Conservation (phyloP, 2,888 invertebrate genomes). For the Plebejus argus region DNA sequence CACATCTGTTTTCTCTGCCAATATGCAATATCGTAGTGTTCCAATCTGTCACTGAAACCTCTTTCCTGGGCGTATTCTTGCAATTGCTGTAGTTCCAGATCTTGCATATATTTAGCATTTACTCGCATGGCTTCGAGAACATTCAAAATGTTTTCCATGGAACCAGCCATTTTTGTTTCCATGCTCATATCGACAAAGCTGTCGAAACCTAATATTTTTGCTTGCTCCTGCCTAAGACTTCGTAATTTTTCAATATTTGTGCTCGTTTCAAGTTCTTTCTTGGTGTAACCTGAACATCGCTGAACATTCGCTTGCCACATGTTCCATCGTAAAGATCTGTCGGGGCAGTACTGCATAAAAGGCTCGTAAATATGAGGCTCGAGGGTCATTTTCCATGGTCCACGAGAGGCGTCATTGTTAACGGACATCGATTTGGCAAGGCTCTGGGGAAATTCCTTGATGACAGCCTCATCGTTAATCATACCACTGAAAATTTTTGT, state of each 20-base stretch:
- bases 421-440: conserved; percentile 84
- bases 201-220: conserved; percentile 88
- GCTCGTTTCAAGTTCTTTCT: conserved; percentile 85
- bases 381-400: conserved; percentile 93
- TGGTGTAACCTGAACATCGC: conserved; percentile 84
- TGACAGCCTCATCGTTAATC: conserved; percentile 83
- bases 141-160: conserved; percentile 86
- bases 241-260: conserved; percentile 90
- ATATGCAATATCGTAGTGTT: conserved; percentile 92
- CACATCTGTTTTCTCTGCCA: conserved; percentile 90
- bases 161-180: conserved; percentile 96
- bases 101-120: conserved; percentile 87
- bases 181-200: conserved; percentile 93
- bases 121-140: conserved; percentile 84
- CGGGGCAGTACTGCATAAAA: conserved; percentile 93
- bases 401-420: conserved; percentile 83
- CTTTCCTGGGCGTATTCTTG: conserved; percentile 86
- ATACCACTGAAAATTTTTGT: conserved; percentile 84
- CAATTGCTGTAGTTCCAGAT: conserved; percentile 86
- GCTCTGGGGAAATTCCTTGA: conserved; percentile 87
- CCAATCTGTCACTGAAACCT: conserved; percentile 85
- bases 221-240: conserved; percentile 84
- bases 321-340: conserved; percentile 89
- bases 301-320: conserved; percentile 90
- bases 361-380: conserved; percentile 86